A percentile compares a stretch with the other conserved stretches of the same genome.
Evolutionary conservation across 1,140 invertebrate species (phyloP).

Genomic region (Mercenaria mercenaria): DNA sequence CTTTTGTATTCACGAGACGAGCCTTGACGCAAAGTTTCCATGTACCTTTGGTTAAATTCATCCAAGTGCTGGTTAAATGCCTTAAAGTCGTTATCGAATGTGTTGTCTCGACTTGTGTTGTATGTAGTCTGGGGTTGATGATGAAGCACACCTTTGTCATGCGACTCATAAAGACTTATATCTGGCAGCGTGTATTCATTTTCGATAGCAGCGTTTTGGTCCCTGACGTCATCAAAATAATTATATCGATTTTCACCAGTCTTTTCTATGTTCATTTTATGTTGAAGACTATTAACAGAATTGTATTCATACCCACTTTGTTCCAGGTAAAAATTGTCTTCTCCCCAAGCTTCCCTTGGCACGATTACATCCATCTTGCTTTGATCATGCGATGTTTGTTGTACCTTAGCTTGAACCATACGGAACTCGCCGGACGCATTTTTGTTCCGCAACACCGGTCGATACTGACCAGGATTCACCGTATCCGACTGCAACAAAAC

Average conservation of each 20-base stretch:
- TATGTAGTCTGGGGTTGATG: neutral
- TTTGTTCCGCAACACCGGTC: neutral
- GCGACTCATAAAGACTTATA: neutral
- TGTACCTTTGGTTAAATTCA: conserved; percentile 14
- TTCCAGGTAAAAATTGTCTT: neutral
- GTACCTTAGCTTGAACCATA: neutral
- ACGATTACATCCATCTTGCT: neutral
- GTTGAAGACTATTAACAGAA: neutral
- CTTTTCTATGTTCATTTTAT: neutral
- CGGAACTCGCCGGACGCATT: neutral
- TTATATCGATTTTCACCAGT: neutral
- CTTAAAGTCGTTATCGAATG: neutral
- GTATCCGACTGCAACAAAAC: conserved; percentile 39
- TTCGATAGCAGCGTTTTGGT: neutral
- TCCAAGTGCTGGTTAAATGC: neutral
- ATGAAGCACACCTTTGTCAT: neutral
- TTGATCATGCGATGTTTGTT: neutral
- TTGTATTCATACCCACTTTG: neutral
- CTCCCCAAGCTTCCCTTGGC: conserved; percentile 24
- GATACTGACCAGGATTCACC: neutral
- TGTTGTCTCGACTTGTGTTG: neutral
- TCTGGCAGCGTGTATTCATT: conserved; percentile 12
- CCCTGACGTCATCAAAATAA: conserved; percentile 29
- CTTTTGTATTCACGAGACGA: neutral
- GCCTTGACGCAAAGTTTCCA: neutral